phyloP scores from a whole-genome alignment of 2,797 vertebrate genomes.

The Allobates femoralis region DNA sequence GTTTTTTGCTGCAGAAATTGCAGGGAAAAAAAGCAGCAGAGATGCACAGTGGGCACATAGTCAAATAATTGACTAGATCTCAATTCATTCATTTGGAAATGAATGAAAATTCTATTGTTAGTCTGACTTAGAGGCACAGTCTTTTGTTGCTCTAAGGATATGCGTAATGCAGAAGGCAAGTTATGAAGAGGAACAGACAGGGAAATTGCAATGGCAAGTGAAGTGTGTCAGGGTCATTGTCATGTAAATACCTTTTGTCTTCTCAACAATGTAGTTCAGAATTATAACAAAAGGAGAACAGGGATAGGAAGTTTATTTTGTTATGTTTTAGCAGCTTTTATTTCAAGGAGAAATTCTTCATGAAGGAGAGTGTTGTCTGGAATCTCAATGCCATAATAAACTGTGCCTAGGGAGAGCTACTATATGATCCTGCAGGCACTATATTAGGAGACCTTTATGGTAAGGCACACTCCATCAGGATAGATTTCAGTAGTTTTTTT shows the following conservation, averaged over 20 bases:
- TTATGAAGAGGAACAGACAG: slow-evolving; percentile 52
- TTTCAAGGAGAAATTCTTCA: slow-evolving; percentile 32
- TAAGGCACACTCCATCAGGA: too few species aligned
- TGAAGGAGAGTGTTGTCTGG: not conserved
- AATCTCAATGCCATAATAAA: slow-evolving; percentile 27
- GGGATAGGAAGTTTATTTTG: slow-evolving; percentile 50
- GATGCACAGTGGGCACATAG: too few species aligned
- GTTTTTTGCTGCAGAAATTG: too few species aligned
- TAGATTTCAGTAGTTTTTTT: too few species aligned
- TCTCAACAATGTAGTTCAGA: slow-evolving; percentile 46
- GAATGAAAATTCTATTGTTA: slow-evolving; percentile 43
- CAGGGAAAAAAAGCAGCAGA: too few species aligned
- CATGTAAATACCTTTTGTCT: slow-evolving; percentile 60
- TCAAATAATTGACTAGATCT: slow-evolving; percentile 48
- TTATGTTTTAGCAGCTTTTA: slow-evolving; percentile 46
- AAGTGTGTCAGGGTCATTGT: slow-evolving; percentile 62
- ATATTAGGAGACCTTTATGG: slow-evolving; percentile 1
- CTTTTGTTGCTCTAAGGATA: slow-evolving; percentile 37
- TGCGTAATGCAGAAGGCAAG: not conserved
- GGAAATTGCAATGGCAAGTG: slow-evolving; percentile 58
- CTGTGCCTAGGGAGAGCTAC: slow-evolving; percentile 5
- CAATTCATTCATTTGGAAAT: slow-evolving; percentile 28
- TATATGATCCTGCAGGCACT: slow-evolving; percentile 10
- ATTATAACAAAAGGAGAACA: slow-evolving; percentile 35
- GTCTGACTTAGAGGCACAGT: slow-evolving; percentile 36